phyloP scores from a whole-genome alignment of 2,797 vertebrate species.

The Bradypodion ventrale region DNA sequence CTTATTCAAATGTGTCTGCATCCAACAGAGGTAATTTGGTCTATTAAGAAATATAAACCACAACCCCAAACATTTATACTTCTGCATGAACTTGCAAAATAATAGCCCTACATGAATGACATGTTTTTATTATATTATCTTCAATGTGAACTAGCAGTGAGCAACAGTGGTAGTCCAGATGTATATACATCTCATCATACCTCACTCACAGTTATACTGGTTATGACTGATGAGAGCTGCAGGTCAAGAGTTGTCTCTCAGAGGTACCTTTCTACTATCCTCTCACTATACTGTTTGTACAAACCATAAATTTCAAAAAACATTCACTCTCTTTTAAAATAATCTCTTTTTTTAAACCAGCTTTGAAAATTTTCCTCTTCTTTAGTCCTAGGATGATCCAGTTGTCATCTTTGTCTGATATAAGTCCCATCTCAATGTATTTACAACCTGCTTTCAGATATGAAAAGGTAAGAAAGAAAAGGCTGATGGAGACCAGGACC shows the following conservation, averaged over 20 bases:
- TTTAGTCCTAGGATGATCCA: neutral
- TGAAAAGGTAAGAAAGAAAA: neutral
- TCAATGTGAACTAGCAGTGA: neutral
- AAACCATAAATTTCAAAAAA: neutral
- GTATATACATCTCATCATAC: neutral
- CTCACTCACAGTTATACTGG: neutral
- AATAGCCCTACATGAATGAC: neutral
- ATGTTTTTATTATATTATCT: neutral
- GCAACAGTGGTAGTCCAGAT: neutral
- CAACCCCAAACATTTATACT: neutral
- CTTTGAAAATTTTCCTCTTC: neutral
- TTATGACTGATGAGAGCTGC: neutral
- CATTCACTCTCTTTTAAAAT: neutral
- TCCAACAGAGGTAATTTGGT: neutral
- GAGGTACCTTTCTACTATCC: neutral
- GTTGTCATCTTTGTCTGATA: neutral
- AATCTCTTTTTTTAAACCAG: neutral
- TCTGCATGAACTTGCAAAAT: neutral
- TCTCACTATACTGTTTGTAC: neutral
- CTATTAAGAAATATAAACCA: neutral
- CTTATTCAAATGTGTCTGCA: neutral
- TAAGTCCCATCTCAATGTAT: too few relatives aligned
- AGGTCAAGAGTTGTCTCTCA: neutral
- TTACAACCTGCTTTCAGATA: neutral
- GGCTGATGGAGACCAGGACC: neutral